These are phyloP conservation scores for Caenorhabditis sp. DNA, from an alignment of 2,888 invertebrate genomes.

Conservation along the genomic window DNA sequence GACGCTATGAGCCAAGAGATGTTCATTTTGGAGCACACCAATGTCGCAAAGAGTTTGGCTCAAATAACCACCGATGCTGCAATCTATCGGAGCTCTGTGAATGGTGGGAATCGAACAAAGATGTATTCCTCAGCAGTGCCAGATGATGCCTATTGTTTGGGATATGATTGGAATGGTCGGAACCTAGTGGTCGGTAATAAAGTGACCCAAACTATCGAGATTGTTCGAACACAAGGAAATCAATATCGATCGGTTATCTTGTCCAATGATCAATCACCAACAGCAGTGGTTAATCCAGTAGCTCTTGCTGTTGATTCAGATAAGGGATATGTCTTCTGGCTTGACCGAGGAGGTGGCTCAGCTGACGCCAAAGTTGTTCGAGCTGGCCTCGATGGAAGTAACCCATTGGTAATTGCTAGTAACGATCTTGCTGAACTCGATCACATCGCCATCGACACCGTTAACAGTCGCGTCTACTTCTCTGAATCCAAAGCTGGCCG, in stretches of 20 bases:
- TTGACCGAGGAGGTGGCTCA: conserved; percentile 85
- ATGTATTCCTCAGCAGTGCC: conserved; percentile 57
- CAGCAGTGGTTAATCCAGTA: conserved; percentile 83
- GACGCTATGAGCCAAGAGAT: conserved; percentile 80
- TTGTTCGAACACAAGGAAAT: conserved; percentile 75
- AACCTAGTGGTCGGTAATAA: conserved; percentile 92
- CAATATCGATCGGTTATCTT: conserved; percentile 84
- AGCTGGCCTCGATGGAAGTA: conserved; percentile 91
- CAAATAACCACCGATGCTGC: conserved; percentile 61
- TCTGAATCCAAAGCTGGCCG: conserved; percentile 76
- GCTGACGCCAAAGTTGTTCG: conserved; percentile 75
- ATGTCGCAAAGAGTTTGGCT: conserved; percentile 64
- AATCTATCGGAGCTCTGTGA: conserved; percentile 73
- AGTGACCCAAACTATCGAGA: conserved; percentile 84
- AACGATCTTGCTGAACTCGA: conserved; percentile 74
- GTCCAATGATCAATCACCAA: conserved; percentile 85
- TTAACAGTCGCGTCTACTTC: conserved; percentile 86
- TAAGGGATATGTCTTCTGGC: conserved; percentile 94
- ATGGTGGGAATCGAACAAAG: conserved; percentile 51
- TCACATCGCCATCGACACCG: conserved; percentile 80
- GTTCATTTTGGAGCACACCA: conserved; percentile 73
- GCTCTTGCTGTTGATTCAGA: conserved; percentile 88
- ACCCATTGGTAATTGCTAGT: conserved; percentile 73
- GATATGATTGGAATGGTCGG: conserved; percentile 94
- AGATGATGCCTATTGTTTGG: conserved; percentile 88